Percentiles rank a stretch among this genome's conserved stretches.
Conservation (phyloP, 2,113 vertebrate species). For the Colaptes auratus region DNA sequence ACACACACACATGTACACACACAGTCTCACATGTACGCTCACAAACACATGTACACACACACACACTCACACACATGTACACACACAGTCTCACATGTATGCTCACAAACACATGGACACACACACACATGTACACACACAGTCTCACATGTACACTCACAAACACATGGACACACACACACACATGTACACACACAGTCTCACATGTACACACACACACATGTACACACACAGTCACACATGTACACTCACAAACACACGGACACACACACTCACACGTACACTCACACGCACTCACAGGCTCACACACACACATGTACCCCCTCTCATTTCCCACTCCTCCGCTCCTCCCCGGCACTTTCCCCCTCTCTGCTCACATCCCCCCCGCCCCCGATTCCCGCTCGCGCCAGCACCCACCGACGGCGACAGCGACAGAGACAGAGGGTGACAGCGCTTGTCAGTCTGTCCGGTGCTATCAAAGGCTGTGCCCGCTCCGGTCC, state of each 20-base stretch:
- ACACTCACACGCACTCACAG: not conserved
- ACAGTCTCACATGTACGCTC: no score
- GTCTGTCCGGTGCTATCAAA: not conserved
- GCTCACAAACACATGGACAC: no score
- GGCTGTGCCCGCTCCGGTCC: not conserved
- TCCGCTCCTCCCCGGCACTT: not conserved
- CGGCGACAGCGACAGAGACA: no score
- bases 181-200: no score
- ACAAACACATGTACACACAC: not conserved
- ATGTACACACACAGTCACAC: fast-evolving
- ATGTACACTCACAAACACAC: fast-evolving
- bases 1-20: not conserved
- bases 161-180: no score
- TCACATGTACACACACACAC: no score
- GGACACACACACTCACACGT: fast-evolving
- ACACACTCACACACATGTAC: not conserved
- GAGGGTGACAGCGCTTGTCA: not conserved
- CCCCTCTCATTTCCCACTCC: not conserved
- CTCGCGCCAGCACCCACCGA: not conserved
- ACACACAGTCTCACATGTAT: fast-evolving
- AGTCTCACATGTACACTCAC: fast-evolving
- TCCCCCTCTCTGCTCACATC: not conserved
- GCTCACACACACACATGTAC: not conserved
- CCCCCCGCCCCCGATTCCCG: not conserved
- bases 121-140: fast-evolving